Evolutionary conservation across 2,797 vertebrate species (phyloP), one percentile per base, ranked within the genome.

Genomic region (Sus cebifrons): DNA sequence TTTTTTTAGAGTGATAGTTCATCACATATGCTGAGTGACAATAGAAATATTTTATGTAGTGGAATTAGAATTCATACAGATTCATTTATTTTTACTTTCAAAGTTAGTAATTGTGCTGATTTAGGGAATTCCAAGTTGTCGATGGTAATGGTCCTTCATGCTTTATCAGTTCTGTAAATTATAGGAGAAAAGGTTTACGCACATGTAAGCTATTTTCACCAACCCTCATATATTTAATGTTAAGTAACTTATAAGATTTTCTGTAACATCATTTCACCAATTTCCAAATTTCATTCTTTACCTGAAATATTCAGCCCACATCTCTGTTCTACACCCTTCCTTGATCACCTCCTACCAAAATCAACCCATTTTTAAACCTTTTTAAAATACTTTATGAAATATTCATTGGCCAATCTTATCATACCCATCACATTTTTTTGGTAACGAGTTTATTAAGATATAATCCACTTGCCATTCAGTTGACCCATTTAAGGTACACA

Each of bases 151-250:
- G 40, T 86, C 14, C 25, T 56, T 90, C 29, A 52, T 58, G 60
- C 16, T 96, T 77, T 89, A 65, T 93, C 67, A 93, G 18, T 84
- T 91, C 40, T 85, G 1, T 64, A 96, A 91, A 54, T 83, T 75
- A 27, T 86, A 49, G 44, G 81, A 58, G 20, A 81, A 67, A 68
- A 64, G n/a, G 6, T 89, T 29, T 81, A n/a, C 44, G 27, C 73
- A 73, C 56, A 11, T 60, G 3, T 91, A 92, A 92, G 12, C 23
- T 87, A 2, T 79, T 95, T 49, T 83, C 65, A 54, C 29, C 78
- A 87, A 40, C 8, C 86, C 8, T 5, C 10, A 75, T 29, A 10
- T 10, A 27, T 83, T 79, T 96, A 92, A 44, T 36, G 10, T 91
- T 62, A 29, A 75, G 16, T 81, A 77, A 95, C 20, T 74, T 62